Base-by-base conservation (phyloP, 2,113 vertebrate genomes). In the Sorex araneus region DNA sequence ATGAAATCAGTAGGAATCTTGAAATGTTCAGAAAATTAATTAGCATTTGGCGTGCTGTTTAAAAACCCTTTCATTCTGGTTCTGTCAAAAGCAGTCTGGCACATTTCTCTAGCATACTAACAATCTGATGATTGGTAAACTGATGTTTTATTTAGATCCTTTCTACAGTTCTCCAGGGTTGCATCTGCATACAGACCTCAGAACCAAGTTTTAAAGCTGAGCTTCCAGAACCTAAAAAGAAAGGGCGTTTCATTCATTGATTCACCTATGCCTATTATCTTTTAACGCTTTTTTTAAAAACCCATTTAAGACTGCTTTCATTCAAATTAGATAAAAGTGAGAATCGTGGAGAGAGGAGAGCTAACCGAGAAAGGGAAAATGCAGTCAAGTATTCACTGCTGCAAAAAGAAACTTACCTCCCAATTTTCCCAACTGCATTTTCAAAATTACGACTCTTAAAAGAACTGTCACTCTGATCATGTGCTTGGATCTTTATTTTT, bases 31-130 rank as follows among this genome's bases (percentile, higher is more conserved):
- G 84, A 94, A 95, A 96, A 95, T 95, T 95, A 96, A 97, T 96
- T 95, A 95, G 94, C 71, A 91, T 91, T 84, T 96, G 94, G 91
- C 81, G 64, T 75, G 93, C 69, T 71, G 34, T 75, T 89, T 85
- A 32, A 91, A 91, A 94, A 84, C 43, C n/a, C 69, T 92, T 84
- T 88, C 93, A 69, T 89, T 93, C 84, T 84, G 47, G 47, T 92
- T 92, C 91, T 96, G 93, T 97, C 89, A 94, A 93, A 92, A 75
- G 81, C 91, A 96, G 95, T 96, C 96, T 97, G 95, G 95, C 94
- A 94, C 94, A 79, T 92, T 95, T 90, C 91, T 95, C 77, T 73
- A 91, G 40, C 27, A 10, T 36, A 78, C 45, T 84, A 88, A 77
- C 94, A 94, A 80, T 93, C 91, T 92, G 91, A 93, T 80, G 92